phyloP scores from a whole-genome alignment of 64 coral and sea anemone species.

The Platygyra sinensis region DNA sequence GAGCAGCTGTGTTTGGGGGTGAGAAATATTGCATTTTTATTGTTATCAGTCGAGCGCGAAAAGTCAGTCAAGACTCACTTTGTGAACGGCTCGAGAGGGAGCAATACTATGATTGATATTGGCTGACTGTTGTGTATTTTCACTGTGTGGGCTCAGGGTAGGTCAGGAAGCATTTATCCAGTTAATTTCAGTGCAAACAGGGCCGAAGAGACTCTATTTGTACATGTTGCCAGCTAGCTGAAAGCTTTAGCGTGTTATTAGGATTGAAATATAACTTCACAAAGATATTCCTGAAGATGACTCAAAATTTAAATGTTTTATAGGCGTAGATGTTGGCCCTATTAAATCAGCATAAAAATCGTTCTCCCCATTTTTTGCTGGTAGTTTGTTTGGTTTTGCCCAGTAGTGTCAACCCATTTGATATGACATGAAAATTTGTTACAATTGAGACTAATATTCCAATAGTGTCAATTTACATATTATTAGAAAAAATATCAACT shows the following conservation, averaged over 20 bases:
- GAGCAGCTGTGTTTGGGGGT: not conserved
- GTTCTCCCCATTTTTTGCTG: no score
- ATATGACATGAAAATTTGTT: not conserved
- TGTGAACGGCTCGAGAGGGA: not conserved
- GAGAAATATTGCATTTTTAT: slow-evolving; percentile 1
- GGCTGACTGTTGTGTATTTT: not conserved
- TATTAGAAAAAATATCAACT: not conserved
- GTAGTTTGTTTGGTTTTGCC: not conserved
- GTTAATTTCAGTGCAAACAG: not conserved
- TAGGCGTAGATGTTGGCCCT: not conserved
- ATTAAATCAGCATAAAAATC: not conserved
- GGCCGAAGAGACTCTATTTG: not conserved
- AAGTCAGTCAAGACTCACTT: not conserved
- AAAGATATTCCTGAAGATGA: not conserved
- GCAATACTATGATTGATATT: not conserved
- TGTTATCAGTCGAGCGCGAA: not conserved
- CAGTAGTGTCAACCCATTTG: not conserved
- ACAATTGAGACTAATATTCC: not conserved
- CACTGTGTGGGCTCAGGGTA: not conserved
- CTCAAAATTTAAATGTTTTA: not conserved
- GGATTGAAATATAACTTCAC: not conserved
- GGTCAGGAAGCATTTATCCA: not conserved
- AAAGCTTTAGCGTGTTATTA: not conserved
- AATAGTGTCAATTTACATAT: not conserved
- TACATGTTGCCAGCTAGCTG: not conserved